Percentiles rank a stretch among this genome's conserved stretches.
Conservation (phyloP, 2,888 invertebrate genomes). For the Leistus spinibarbis region DNA sequence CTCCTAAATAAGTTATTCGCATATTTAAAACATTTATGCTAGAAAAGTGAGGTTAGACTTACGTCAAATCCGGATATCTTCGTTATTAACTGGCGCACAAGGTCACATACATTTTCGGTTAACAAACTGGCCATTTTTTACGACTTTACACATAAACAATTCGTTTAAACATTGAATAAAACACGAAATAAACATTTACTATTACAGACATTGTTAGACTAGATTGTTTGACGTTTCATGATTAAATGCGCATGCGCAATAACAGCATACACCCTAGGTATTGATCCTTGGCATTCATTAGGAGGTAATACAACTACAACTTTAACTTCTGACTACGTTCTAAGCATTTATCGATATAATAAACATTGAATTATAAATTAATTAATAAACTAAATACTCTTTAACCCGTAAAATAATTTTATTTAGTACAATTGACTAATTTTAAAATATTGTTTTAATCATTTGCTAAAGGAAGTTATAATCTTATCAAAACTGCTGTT, state of each 20-base stretch:
- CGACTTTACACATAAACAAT: neutral
- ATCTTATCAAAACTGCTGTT: no score
- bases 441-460: no score
- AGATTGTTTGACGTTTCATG: slow-evolving; percentile 16
- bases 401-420: no score
- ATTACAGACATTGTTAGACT: neutral
- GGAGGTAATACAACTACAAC: neutral
- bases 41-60: slow-evolving; percentile 42
- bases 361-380: no score
- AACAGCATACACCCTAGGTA: slow-evolving; percentile 14
- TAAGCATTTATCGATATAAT: neutral
- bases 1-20: slow-evolving; percentile 44
- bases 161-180: neutral
- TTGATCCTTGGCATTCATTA: slow-evolving; percentile 24
- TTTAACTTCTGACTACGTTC: neutral
- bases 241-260: slow-evolving; percentile 9
- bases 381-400: no score
- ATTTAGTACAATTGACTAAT: no score
- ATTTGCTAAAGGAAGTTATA: no score
- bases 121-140: slow-evolving; percentile 46
- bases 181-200: neutral
- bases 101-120: slow-evolving; percentile 43
- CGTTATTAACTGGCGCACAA: slow-evolving; percentile 46
- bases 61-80: slow-evolving; percentile 47
- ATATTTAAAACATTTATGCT: slow-evolving; percentile 23